Base-by-base conservation (phyloP, 2,888 invertebrate genomes). In the Aporophyla nigra region DNA sequence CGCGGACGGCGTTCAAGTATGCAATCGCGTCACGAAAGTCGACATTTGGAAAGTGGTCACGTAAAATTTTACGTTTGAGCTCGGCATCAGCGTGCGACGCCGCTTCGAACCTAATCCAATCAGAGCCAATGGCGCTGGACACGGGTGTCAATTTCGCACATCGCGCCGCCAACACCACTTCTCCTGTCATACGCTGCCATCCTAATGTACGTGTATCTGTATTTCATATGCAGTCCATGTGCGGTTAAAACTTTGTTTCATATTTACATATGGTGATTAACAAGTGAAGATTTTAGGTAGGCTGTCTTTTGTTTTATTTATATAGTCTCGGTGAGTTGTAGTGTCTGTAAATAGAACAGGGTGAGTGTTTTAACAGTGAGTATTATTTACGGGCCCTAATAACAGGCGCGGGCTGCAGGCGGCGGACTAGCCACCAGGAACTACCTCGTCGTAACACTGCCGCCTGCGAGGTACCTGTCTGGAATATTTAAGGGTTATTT, bases 21-120 rank as follows among this genome's bases (percentile, higher is more conserved):
- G 94, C 94, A 93, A 93, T 95, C 91, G 92, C 92, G 91, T 93
- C 93, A 91, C 92, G 93, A 92, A 94, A 94, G 93, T 92, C 93
- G 92, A 92, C 93, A 93, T 94, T 95, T 92, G 86, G 93, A 94
- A 95, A 96, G 96, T 95, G 95, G 96, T 96, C 96, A 96, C 95
- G 96, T 96, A 96, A 96, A 96, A 96, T 96, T 96, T 96, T 95
- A 96, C 95, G 95, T 96, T 95, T 95, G 94, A 94, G 92, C 93
- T 92, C 92, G 90, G 91, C 93, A 92, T 94, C 92, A 93, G 91
- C 92, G 93, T 93, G 92, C 93, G 93, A 93, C 93, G 93, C 93
- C 95, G 94, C 93, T 93, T 93, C 93, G 92, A 92, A 94, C 93
- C 93, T 95, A 96, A 96, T 96, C 95, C 95, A 96, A 96, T 96